These are phyloP conservation scores for Scaptomyza reducta DNA, from an alignment of 2,888 invertebrate species.

Conservation along the genomic window DNA sequence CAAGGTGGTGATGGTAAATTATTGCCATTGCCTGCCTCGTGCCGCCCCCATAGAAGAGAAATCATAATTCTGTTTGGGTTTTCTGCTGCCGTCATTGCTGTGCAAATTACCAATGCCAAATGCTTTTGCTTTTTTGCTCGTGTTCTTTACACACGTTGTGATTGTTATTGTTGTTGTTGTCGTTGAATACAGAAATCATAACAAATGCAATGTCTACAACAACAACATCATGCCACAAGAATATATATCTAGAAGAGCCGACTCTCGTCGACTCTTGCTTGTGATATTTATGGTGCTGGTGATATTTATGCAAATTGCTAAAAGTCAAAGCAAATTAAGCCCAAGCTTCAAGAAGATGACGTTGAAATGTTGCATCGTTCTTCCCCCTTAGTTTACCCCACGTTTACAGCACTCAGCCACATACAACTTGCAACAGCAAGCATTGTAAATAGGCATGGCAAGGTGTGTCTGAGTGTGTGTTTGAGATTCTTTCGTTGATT, in stretches of 20 bases:
- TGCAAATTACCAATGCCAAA: conserved; percentile 30
- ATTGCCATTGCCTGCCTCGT: conserved; percentile 31
- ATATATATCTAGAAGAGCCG: conserved; percentile 10
- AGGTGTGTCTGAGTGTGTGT: conserved; percentile 58
- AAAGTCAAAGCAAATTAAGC: conserved; percentile 81
- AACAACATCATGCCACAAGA: conserved; percentile 10
- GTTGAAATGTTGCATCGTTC: conserved; percentile 56
- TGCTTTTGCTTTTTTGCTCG: conserved; percentile 14
- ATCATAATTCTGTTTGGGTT: conserved; percentile 60
- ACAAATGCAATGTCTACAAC: conserved; percentile 52
- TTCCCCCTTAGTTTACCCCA: conserved; percentile 35
- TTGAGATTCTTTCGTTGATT: conserved; percentile 7
- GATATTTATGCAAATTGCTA: conserved; percentile 80
- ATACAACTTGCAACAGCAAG: conserved; percentile 9
- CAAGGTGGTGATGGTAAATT: conserved; percentile 38
- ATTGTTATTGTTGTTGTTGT: conserved; percentile 68
- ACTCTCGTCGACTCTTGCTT: conserved; percentile 16
- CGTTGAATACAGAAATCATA: conserved; percentile 55
- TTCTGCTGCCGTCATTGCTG: conserved; percentile 47
- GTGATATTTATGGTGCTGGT: conserved; percentile 49
- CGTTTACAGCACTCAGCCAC: conserved; percentile 14
- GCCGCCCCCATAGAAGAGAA: conserved; percentile 46
- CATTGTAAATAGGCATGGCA: conserved; percentile 17
- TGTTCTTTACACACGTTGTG: conserved; percentile 37
- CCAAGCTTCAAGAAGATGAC: conserved; percentile 71